Evolutionary conservation across 2,888 invertebrate species (phyloP), one percentile per base, ranked within the genome.

Genomic region (Eumacrocentrus americanus): DNA sequence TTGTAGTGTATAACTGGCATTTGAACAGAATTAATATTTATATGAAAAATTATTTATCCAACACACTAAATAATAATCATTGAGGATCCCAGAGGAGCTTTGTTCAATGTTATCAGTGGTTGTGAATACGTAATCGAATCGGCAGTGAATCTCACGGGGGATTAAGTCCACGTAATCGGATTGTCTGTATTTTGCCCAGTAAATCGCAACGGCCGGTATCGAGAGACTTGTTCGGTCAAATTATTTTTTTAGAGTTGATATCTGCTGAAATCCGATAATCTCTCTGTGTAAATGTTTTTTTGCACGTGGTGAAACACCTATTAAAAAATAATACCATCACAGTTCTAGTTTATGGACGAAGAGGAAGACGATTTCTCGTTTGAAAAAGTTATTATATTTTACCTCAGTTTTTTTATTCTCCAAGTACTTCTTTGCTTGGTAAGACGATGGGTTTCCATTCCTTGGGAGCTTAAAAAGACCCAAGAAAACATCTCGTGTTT

Each of bases 101-200:
- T 50, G 57, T 50, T 42, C 34, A 34, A 37, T 60, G 62, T 66
- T 67, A 67, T 67, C 66, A 60, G 62, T 62, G 60, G 63, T 67
- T 65, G 65, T 67, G 65, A 67, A 65, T 67, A 62, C 61, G 66
- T 63, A 65, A 67, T 65, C 63, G 65, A 63, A 61, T 59, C 58
- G 62, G 61, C 60, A 61, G 66, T 67, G 64, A 67, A 67, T 67
- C 66, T 67, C 63, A 64, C 60, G n/a, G 64, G 61, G 63, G 66
- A 66, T 66, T 66, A 66, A 63, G 63, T 64, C 56, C 62, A 67
- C 66, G 62, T 67, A 67, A 67, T 67, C 66, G 66, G 66, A 65
- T 67, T 67, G 60, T 59, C 58, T 58, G 61, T 60, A 67, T 61
- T 58, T 65, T 56, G 54, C 42, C 60, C 63, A 58, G 59, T 63